Evolutionary conservation across 2,888 invertebrate genomes (phyloP), one percentile per base, ranked within the genome.

Genomic region (Thelaira solivaga): DNA sequence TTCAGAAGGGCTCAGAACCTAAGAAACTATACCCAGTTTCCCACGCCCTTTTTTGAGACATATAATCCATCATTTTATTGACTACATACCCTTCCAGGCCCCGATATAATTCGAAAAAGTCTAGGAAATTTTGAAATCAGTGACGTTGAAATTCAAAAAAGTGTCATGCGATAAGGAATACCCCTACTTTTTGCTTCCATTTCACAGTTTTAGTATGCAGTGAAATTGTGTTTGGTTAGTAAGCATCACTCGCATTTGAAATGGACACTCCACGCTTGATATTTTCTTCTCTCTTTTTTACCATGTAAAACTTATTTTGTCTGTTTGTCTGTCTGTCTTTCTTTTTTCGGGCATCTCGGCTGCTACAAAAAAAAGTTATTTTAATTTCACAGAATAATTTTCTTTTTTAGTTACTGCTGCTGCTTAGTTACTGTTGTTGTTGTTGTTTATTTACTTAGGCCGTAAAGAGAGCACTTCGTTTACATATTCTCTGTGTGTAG

Each of bases 391-490:
- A 31, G 34, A 36, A 26, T 26, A 65, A 69, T 13, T 47, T n/a
- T n/a, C n/a, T n/a, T n/a, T n/a, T n/a, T n/a, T n/a, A 11, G 20
- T 16, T 29, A 39, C 39, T 31, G 29, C 22, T 39, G 18, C 2
- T 20, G 39, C 7, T 13, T 20, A 18, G 18, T 24, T n/a, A n/a
- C n/a, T 39, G 29, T 47, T 68, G 41, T 31, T 61, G 10, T 24
- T 29, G 36, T n/a, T 39, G 26, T 22, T 31, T 76, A 65, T 76
- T 76, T 76, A 76, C 69, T 29, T 59, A 41, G 43, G 69, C 68
- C 72, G 77, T 68, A 68, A 73, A 73, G 68, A 77, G 77, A 69
- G 77, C 68, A 77, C 76, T 77, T 77, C 43, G 26, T 69, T 68
- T 41, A 53, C 31, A 59, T 69, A 73, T 68, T 76, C 36, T 53